A percentile compares a stretch with the other conserved stretches of the same genome.
Conservation (phyloP, 1,140 invertebrate species). For the Macrobrachium nipponense region DNA sequence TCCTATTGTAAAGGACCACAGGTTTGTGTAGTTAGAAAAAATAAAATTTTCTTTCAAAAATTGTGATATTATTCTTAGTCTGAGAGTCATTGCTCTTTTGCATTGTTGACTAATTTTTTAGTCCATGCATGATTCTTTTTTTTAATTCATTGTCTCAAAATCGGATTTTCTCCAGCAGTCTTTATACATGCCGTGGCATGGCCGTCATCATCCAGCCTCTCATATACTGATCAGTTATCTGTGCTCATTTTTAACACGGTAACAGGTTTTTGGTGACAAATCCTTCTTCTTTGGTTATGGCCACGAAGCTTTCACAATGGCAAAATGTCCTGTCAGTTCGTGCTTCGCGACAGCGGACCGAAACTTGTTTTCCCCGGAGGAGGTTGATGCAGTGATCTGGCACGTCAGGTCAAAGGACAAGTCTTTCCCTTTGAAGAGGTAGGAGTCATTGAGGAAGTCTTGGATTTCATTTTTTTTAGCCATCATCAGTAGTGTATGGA, state of each 20-base stretch:
- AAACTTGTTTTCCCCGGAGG: neutral
- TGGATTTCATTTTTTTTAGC: neutral
- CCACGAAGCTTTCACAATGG: neutral
- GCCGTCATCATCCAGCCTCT: too few species aligned
- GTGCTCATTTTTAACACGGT: neutral
- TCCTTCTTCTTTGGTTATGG: conserved; percentile 5
- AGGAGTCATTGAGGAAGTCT: neutral
- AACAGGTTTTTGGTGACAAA: neutral
- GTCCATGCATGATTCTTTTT: neutral
- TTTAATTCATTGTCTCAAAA: too few species aligned
- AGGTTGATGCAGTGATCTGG: conserved; percentile 24
- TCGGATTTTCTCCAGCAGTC: neutral
- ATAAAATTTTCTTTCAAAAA: too few species aligned
- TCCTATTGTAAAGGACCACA: too few species aligned
- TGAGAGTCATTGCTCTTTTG: too few species aligned
- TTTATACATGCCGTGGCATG: neutral
- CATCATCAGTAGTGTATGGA: too few species aligned
- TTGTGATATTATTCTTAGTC: neutral
- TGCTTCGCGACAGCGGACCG: conserved; percentile 9
- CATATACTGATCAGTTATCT: too few species aligned
- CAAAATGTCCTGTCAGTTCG: neutral
- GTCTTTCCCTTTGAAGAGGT: neutral
- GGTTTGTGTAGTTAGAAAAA: too few species aligned
- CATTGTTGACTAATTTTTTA: too few species aligned
- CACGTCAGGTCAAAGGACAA: conserved; percentile 1